Base-by-base conservation (phyloP, 2,888 invertebrate genomes). In the Uropetala carovei region DNA sequence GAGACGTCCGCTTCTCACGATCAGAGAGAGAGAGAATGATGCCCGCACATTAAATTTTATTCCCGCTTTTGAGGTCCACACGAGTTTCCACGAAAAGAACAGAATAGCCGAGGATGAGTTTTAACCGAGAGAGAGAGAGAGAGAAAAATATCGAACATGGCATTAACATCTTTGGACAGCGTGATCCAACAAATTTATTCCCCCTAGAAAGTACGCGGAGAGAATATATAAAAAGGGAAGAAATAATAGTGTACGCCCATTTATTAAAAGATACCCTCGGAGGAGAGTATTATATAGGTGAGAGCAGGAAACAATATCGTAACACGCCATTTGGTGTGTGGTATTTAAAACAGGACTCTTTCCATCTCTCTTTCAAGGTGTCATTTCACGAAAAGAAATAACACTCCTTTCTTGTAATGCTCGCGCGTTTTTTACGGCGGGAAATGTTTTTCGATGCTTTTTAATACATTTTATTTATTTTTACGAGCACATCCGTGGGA, bases 381-480 rank as follows among this genome's bases (percentile, higher is more conserved):
- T 75, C 75, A 75, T 75, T 75, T 75, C 75, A 14, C 16, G 75
- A 22, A 27, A 22, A 75, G n/a, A 75, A 75, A 75, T 75, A 75
- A 27, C 75, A 75, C 27, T 75, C 75, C 75, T 27, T 27, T 0
- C 27, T 27, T 14, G 22, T 75, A 27, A 75, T 75, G 27, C 4
- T 75, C 75, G 43, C 43, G 43, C 43, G 43, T 43, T 43, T 43
- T 43, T 43, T 43, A 27, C 27, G 75, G 22, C 75, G 13, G 75
- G 75, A 75, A 75, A 75, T 75, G 22, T 75, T 27, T 43, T 75
- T 75, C 75, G 75, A 75, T 75, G 22, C 10, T 18, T 27, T 75
- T 75, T 75, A 22, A 11, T 75, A 27, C 27, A 10, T 7, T 75
- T 75, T 27, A 0, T 2, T 14, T 27, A 27, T 13, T 11, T 75